Evolutionary conservation across 2,113 vertebrate species (phyloP).

Genomic region (Ctenodactylus gundi): DNA sequence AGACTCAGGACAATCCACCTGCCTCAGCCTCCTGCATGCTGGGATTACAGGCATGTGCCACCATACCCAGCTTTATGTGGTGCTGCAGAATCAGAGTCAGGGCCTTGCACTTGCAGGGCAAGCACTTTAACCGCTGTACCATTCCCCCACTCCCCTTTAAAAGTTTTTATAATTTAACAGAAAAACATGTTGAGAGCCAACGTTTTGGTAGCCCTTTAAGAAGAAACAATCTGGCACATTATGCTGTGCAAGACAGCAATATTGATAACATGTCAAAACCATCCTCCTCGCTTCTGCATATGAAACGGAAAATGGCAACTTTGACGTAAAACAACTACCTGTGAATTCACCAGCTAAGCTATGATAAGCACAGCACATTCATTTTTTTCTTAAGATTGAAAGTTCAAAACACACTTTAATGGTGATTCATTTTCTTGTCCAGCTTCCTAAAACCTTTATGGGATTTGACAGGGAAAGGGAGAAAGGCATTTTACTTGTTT

Average conservation of each 20-base stretch:
- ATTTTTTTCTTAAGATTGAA: slow-evolving; percentile 49
- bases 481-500: not conserved
- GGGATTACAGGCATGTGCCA: no score
- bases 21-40: no score
- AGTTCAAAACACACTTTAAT: not conserved
- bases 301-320: slow-evolving; percentile 78
- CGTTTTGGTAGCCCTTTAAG: slow-evolving; percentile 73
- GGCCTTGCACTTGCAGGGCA: no score
- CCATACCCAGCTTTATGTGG: no score
- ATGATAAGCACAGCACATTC: slow-evolving; percentile 12
- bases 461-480: not conserved
- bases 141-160: not conserved
- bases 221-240: slow-evolving; percentile 51
- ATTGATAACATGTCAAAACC: slow-evolving; percentile 83
- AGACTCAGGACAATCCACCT: no score
- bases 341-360: slow-evolving; percentile 61
- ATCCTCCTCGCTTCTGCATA: slow-evolving; percentile 54
- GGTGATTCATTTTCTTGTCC: slow-evolving; percentile 71
- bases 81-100: no score
- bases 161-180: slow-evolving; percentile 39
- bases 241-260: slow-evolving; percentile 67
- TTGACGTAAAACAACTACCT: slow-evolving; percentile 61
- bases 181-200: not conserved
- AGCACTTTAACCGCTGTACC: no score
- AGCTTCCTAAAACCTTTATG: slow-evolving; percentile 52